Evolutionary conservation across 2,888 invertebrate species (phyloP).

Genomic region (Agrypnus murinus): DNA sequence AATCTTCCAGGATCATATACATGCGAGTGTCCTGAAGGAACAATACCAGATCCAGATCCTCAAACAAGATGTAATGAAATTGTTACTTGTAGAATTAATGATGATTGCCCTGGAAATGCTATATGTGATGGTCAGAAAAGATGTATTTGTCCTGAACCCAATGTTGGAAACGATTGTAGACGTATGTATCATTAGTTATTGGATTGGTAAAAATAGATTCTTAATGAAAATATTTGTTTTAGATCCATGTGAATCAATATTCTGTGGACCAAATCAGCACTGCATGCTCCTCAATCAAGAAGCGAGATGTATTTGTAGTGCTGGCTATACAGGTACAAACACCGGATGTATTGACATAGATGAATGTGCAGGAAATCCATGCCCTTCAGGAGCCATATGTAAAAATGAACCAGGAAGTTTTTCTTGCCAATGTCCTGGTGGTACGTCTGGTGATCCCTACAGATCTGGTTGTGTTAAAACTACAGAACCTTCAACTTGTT

Average conservation of each 20-base stretch:
- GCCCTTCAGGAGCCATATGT: constrained; percentile 89
- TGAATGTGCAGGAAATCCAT: constrained; percentile 89
- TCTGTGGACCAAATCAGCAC: constrained; percentile 91
- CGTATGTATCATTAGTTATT: constrained; percentile 77
- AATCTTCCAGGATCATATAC: constrained; percentile 85
- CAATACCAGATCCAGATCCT: constrained; percentile 89
- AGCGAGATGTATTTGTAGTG: constrained; percentile 88
- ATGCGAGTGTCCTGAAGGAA: constrained; percentile 88
- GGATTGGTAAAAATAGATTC: neutral
- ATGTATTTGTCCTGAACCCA: constrained; percentile 93
- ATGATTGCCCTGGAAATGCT: constrained; percentile 92
- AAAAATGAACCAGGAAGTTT: constrained; percentile 91
- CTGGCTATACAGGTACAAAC: constrained; percentile 84
- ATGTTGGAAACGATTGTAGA: constrained; percentile 92
- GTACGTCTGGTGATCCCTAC: constrained; percentile 87
- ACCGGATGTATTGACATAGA: constrained; percentile 91
- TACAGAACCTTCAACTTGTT: constrained; percentile 80
- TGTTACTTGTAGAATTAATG: constrained; percentile 83
- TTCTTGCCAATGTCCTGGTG: constrained; percentile 91
- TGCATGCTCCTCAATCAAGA: constrained; percentile 89
- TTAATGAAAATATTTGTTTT: too few relatives aligned
- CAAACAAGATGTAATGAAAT: constrained; percentile 87
- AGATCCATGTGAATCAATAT: constrained; percentile 93
- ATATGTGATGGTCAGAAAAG: constrained; percentile 85
- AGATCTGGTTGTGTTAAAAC: constrained; percentile 83